Conservation (phyloP, 2,888 invertebrate species). For the Sarcophaga rosellei region DNA sequence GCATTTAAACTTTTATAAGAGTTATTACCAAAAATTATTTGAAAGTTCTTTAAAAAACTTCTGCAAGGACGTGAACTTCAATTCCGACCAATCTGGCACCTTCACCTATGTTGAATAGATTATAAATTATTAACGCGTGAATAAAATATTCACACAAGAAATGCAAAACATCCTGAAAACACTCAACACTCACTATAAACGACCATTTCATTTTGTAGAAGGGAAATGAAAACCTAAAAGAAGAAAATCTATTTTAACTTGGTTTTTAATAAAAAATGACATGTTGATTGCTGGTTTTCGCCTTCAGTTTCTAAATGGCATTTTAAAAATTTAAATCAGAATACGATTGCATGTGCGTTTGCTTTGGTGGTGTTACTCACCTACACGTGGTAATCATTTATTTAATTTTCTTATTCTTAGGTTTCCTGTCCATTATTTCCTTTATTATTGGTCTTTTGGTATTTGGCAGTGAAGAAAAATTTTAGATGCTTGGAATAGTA, state of each 20-base stretch:
- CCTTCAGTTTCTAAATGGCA: slow-evolving; percentile 1
- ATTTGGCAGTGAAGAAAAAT: neutral
- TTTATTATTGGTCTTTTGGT: slow-evolving; percentile 34
- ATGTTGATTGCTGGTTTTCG: slow-evolving; percentile 9
- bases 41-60: no score
- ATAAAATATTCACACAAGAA: neutral
- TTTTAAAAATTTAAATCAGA: slow-evolving; percentile 12
- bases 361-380: neutral
- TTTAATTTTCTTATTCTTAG: no score
- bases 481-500: no score
- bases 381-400: no score
- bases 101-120: neutral
- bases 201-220: neutral
- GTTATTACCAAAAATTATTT: no score
- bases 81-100: neutral
- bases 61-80: no score
- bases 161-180: neutral
- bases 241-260: slow-evolving; percentile 20
- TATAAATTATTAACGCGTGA: neutral
- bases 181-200: neutral
- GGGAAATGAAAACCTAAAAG: neutral
- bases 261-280: slow-evolving; percentile 43
- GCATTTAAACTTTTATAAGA: no score
- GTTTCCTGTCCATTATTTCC: neutral
- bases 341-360: neutral